Evolutionary conservation across 2,888 invertebrate species (phyloP).

Genomic region (Tachina grossa): DNA sequence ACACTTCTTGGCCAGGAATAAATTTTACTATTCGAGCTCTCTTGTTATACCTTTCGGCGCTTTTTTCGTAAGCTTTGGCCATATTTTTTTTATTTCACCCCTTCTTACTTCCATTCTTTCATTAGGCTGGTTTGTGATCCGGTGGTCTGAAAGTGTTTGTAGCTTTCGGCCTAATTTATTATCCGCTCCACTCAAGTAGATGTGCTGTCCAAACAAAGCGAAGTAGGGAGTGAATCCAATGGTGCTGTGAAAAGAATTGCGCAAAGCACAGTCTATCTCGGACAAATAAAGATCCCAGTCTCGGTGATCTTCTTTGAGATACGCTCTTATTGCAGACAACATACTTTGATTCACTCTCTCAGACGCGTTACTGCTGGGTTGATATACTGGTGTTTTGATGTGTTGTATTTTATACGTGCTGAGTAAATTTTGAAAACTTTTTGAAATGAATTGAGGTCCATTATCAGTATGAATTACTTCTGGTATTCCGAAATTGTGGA

Average conservation of each 20-base stretch:
- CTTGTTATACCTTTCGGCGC: too few species aligned
- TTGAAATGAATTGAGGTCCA: too few species aligned
- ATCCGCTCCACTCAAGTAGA: not conserved
- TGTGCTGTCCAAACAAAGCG: not conserved
- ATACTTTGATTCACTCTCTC: constrained; percentile 1
- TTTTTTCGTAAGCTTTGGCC: too few species aligned
- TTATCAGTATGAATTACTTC: too few species aligned
- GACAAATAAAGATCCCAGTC: too few species aligned
- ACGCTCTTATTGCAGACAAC: not conserved
- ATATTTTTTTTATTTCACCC: too few species aligned
- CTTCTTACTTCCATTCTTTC: not conserved
- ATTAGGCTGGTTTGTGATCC: not conserved
- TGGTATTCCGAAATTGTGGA: too few species aligned
- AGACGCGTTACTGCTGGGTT: not conserved
- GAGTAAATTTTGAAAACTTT: too few species aligned
- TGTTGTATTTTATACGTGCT: too few species aligned
- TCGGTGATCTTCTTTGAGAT: not conserved
- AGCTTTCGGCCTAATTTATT: not conserved
- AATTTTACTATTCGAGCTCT: not conserved
- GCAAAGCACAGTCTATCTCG: too few species aligned
- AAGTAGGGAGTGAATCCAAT: not conserved
- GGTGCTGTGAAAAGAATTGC: too few species aligned
- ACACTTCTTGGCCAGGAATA: not conserved
- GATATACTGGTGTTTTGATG: not conserved
- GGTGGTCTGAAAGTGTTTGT: not conserved